Conservation (phyloP, 2,797 vertebrate genomes). For the Centropyge bicolor region DNA sequence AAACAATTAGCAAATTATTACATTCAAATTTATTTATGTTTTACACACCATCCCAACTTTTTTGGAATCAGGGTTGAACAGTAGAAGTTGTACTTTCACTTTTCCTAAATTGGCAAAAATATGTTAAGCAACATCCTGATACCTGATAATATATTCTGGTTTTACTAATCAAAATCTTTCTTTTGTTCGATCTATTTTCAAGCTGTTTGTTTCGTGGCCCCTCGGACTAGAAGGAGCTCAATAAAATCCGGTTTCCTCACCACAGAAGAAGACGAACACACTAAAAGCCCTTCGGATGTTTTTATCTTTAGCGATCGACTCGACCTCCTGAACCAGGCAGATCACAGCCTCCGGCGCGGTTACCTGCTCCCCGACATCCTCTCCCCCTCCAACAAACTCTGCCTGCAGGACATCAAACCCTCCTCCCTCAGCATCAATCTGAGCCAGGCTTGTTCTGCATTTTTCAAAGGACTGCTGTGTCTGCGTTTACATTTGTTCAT, state of each 20-base stretch:
- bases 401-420: slow-evolving; percentile 40
- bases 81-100: neutral
- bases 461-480: slow-evolving; percentile 50
- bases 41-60: no score
- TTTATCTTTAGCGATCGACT: slow-evolving; percentile 9
- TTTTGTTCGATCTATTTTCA: slow-evolving; percentile 17
- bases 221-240: slow-evolving; percentile 46
- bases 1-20: no score
- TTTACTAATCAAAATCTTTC: slow-evolving; percentile 15
- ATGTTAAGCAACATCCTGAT: neutral
- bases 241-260: slow-evolving; percentile 28
- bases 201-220: slow-evolving; percentile 27
- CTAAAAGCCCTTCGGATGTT: slow-evolving; percentile 22
- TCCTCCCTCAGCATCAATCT: slow-evolving; percentile 60
- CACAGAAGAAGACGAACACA: slow-evolving; percentile 47
- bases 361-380: slow-evolving; percentile 11
- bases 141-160: accelerated
- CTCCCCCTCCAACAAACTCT: slow-evolving; percentile 18
- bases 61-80: no score
- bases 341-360: slow-evolving; percentile 19
- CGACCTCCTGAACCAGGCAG: slow-evolving; percentile 21
- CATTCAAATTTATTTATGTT: no score
- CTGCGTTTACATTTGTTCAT: slow-evolving; percentile 74
- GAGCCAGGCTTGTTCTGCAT: slow-evolving; percentile 67
- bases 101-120: neutral